These are phyloP conservation scores for Bungarus multicinctus DNA, from an alignment of 2,113 vertebrate species.

Conservation along the genomic window DNA sequence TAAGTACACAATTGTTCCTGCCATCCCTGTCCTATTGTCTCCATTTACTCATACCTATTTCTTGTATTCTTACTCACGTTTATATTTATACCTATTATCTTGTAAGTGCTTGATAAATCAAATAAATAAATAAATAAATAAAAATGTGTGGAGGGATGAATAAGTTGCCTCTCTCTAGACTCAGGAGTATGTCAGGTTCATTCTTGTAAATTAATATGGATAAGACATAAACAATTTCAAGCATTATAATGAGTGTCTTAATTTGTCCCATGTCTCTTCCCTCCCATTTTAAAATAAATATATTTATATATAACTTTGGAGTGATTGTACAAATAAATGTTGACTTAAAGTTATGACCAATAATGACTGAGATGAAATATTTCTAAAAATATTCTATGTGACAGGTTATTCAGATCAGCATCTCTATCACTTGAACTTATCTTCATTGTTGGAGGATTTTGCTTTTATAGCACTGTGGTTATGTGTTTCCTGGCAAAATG, in stretches of 20 bases:
- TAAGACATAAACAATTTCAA: neutral
- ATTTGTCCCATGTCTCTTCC: neutral
- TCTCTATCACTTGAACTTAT: neutral
- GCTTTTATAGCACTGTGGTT: neutral
- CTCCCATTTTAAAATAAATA: neutral
- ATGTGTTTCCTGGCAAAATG: neutral
- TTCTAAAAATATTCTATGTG: neutral
- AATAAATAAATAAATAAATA: no score
- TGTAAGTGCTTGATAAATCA: no score
- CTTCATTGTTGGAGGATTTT: neutral
- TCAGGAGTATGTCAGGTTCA: neutral
- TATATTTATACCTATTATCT: no score
- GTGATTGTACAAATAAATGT: neutral
- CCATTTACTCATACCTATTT: no score
- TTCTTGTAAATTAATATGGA: neutral
- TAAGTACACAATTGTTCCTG: no score
- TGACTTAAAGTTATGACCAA: neutral
- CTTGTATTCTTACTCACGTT: no score
- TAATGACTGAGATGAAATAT: no score
- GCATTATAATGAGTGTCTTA: neutral
- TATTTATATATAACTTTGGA: neutral
- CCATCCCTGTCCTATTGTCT: no score
- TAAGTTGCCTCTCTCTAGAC: neutral
- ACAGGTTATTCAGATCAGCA: neutral
- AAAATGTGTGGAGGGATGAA: neutral